Percentiles rank a stretch among this genome's conserved stretches.
These are phyloP conservation scores for Catostylus mosaicus DNA, from an alignment of 30 jellyfish, hydroid and myxozoan genomes.

Conservation along the genomic window DNA sequence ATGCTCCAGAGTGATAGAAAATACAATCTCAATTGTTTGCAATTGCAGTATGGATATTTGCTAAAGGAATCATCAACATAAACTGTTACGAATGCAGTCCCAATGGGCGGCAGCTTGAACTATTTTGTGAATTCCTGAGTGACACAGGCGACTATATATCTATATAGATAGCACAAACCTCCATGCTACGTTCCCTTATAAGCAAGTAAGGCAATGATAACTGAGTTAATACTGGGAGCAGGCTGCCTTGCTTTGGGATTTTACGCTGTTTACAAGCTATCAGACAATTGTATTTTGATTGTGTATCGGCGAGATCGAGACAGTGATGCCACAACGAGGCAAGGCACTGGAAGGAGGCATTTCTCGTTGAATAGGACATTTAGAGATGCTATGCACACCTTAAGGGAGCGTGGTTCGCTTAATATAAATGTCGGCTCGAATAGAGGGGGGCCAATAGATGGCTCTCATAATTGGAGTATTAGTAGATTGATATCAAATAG, in stretches of 20 bases:
- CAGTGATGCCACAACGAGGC: slow-evolving; percentile 26
- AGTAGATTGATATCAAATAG: slow-evolving; percentile 22
- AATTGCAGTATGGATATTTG: too few species aligned
- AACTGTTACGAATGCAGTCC: too few species aligned
- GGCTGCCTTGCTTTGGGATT: slow-evolving; percentile 77
- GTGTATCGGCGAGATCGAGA: slow-evolving; percentile 65
- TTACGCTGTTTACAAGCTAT: slow-evolving; percentile 65
- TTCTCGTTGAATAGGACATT: slow-evolving; percentile 55
- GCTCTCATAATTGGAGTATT: slow-evolving; percentile 56
- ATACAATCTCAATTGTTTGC: too few species aligned
- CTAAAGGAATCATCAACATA: too few species aligned
- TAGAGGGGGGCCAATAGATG: slow-evolving; percentile 20
- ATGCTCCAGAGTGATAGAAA: too few species aligned
- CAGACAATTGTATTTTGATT: slow-evolving; percentile 60
- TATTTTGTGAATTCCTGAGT: too few species aligned
- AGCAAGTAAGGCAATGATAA: not conserved
- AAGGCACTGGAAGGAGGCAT: slow-evolving; percentile 31
- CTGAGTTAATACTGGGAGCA: slow-evolving; percentile 38
- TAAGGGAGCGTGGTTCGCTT: slow-evolving; percentile 70
- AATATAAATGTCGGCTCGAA: slow-evolving; percentile 53
- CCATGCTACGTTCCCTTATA: not conserved
- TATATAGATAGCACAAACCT: not conserved
- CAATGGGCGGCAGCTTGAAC: too few species aligned
- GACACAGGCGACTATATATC: too few species aligned
- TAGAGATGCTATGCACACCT: slow-evolving; percentile 64